Evolutionary conservation across 2,797 vertebrate species (phyloP).

Genomic region (Heterohyrax brucei): DNA sequence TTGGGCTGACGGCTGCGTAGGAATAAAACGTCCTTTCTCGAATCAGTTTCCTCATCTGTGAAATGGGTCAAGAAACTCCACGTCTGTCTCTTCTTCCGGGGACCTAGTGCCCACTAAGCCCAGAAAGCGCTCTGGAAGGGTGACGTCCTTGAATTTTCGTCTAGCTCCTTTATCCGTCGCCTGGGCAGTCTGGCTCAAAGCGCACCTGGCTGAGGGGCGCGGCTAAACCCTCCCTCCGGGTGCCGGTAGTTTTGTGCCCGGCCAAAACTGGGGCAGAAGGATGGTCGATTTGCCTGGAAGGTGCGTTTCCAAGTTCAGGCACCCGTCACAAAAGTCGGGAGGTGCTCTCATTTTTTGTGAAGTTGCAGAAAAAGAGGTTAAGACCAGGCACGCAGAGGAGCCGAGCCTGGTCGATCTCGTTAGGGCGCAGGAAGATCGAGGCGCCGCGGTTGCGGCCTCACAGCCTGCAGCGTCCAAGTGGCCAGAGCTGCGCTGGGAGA

Average conservation of each 20-base stretch:
- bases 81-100: background rate
- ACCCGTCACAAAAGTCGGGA: conserved; percentile 19
- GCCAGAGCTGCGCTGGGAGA: conserved; percentile 83
- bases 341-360: conserved; percentile 55
- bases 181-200: background rate
- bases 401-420: conserved; percentile 61
- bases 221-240: conserved; percentile 3
- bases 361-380: conserved; percentile 78
- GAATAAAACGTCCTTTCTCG: background rate
- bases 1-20: background rate
- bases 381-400: conserved; percentile 50
- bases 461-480: conserved; percentile 85
- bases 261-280: background rate
- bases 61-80: conserved; percentile 50
- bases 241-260: background rate
- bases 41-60: conserved; percentile 75
- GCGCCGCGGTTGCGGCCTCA: conserved; percentile 71
- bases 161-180: background rate
- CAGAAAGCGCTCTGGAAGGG: background rate
- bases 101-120: background rate
- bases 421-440: conserved; percentile 57
- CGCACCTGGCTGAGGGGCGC: conserved; percentile 51
- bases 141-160: conserved; percentile 5
- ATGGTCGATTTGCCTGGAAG: conserved; percentile 26
- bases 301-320: conserved; percentile 57